Percentiles rank a stretch among this genome's conserved stretches.
These are phyloP conservation scores for Drosophila silvestris DNA, from an alignment of 2,888 invertebrate genomes.

Conservation along the genomic window DNA sequence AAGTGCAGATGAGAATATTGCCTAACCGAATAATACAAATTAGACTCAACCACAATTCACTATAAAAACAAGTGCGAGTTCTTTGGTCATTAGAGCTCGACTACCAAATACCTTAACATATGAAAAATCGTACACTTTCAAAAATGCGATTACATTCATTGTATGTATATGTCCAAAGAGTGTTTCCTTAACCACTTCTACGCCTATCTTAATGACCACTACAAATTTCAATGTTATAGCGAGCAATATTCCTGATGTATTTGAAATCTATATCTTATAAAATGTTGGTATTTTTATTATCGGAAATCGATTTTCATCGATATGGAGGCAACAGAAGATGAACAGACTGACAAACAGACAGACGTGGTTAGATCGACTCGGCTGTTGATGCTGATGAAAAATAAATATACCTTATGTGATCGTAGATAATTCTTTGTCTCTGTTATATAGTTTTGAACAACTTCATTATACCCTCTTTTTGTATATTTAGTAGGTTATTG, in stretches of 20 bases:
- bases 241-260: neutral
- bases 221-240: no score
- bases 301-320: neutral
- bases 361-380: neutral
- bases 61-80: neutral
- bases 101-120: neutral
- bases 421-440: neutral
- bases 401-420: neutral
- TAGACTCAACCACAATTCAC: neutral
- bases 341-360: neutral
- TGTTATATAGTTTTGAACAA: neutral
- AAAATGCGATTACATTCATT: neutral
- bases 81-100: neutral
- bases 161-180: neutral
- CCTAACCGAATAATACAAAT: constrained; percentile 30
- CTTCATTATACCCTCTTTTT: neutral
- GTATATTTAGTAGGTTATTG: neutral
- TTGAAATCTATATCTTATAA: neutral
- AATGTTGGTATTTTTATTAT: neutral
- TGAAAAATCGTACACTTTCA: neutral
- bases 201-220: no score
- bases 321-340: neutral
- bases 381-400: neutral
- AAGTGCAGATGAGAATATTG: constrained; percentile 43
- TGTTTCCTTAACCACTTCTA: neutral